A percentile compares a stretch with the other conserved stretches of the same genome.
These are phyloP conservation scores for Harpagifer antarcticus DNA, from an alignment of 2,797 vertebrate species.

Conservation along the genomic window DNA sequence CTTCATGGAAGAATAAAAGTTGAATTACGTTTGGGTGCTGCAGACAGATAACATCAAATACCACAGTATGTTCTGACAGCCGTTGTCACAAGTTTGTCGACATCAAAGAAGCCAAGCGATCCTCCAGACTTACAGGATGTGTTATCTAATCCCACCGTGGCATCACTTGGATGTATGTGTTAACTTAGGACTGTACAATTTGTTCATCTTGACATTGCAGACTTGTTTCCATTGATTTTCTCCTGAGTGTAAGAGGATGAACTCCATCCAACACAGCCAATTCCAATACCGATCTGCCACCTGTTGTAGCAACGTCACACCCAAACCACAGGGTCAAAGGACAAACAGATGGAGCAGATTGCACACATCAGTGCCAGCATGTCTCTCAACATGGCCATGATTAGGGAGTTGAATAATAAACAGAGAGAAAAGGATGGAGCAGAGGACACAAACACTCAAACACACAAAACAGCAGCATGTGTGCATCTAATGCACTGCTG, in stretches of 20 bases:
- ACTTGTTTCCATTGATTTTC: conserved; percentile 14
- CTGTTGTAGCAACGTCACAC: conserved; percentile 56
- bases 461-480: neutral
- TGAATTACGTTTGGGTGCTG: conserved; percentile 18
- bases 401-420: neutral
- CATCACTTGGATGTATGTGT: conserved; percentile 9
- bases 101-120: conserved; percentile 39
- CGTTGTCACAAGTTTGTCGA: conserved; percentile 37
- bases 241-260: conserved; percentile 18
- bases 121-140: conserved; percentile 29
- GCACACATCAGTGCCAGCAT: conserved; percentile 2
- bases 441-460: neutral
- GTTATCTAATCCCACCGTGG: conserved; percentile 10
- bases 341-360: conserved; percentile 54
- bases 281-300: conserved; percentile 42
- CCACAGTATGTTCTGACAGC: conserved; percentile 39
- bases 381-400: conserved; percentile 7
- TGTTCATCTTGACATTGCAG: conserved; percentile 30
- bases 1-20: neutral
- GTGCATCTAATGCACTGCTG: neutral
- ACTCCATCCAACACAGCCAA: conserved; percentile 33
- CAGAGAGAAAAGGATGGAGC: neutral
- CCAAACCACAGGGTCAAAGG: conserved; percentile 33
- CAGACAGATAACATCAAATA: conserved; percentile 53
- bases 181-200: conserved; percentile 12